phyloP scores from a whole-genome alignment of 2,888 invertebrate species.

The Gandaritis pyraliata region DNA sequence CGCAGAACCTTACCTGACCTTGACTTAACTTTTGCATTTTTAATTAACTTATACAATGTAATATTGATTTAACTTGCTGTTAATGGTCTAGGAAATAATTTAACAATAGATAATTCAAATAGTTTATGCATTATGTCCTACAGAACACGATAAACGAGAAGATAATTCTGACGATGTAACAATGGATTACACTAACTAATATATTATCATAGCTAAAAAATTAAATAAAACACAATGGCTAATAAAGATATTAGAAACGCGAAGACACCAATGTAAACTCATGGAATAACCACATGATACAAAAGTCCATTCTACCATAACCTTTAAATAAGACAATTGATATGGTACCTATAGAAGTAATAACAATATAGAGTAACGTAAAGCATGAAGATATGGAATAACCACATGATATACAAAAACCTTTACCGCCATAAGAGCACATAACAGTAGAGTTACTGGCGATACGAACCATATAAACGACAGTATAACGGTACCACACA shows the following conservation, averaged over 20 bases:
- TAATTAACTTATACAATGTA: conserved; percentile 13
- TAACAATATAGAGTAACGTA: neutral
- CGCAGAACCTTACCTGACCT: conserved; percentile 8
- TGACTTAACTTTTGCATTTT: conserved; percentile 18
- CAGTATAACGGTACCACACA: conserved; percentile 51
- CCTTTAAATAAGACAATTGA: no score
- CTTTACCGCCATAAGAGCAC: conserved; percentile 2
- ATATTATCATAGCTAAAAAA: no score
- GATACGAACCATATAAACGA: conserved; percentile 18
- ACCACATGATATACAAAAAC: neutral
- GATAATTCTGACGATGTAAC: neutral
- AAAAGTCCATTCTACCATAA: no score
- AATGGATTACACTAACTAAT: neutral
- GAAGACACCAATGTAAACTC: no score
- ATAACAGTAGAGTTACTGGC: conserved; percentile 22
- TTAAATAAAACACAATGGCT: no score
- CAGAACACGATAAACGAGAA: neutral
- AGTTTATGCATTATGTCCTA: conserved; percentile 7
- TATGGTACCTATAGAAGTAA: neutral
- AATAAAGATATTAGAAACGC: no score
- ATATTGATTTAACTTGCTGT: conserved; percentile 8
- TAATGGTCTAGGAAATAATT: conserved; percentile 6
- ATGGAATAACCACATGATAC: no score
- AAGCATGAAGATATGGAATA: neutral
- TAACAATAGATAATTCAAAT: conserved; percentile 7